Base-by-base conservation (phyloP, 2,113 vertebrate genomes). In the Psilopsiagon aurifrons region DNA sequence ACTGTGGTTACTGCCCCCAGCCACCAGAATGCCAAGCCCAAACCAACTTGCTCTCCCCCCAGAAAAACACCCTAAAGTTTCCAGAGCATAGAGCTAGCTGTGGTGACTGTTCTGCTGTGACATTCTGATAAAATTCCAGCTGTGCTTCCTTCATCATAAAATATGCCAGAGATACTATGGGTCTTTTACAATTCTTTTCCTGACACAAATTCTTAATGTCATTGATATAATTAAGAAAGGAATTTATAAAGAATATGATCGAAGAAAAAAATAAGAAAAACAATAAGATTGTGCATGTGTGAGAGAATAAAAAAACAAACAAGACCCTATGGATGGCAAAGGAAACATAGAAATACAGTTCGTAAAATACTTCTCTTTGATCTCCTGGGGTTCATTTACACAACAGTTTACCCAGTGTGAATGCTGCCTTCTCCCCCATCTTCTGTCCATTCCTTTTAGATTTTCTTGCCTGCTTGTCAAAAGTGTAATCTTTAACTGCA, bases 241-340 rank as follows among this genome's bases (percentile, higher is more conserved):
- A 73, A 69, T 51, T 88, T 66, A 76, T 35, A 57, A 69, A 70
- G 41, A 92, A 14, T 27, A 86, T 33, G 23, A 47, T 5, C 10
- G 2, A 18, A 60, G 49, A 57, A 33, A 41, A 43, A 44, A n/a
- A 41, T 12, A 33, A 51, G 9, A 41, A 59, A 63, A 78, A 63
- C 7, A 57, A 39, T 3, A 5, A 63, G 19, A 71, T 13, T 29
- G 5, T 55, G 43, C 0, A 0, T 29, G 39, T 29, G 41, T 51
- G 66, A 57, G 49, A 70, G 39, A 69, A 54, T 29, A 73, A 46
- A 64, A 60, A 62, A 17, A 4, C 17, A 85, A 12, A 44, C 41
- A 54, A 44, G 57, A 76, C 5, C 16, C 17, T 31, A n/a, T 0
- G 4, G 41, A 74, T 70, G 23, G 41, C 60, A 93, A 90, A 70